A percentile compares a stretch with the other conserved stretches of the same genome.
These are phyloP conservation scores for Rhizomys pruinosus DNA, from an alignment of 2,113 vertebrate species.

Conservation along the genomic window DNA sequence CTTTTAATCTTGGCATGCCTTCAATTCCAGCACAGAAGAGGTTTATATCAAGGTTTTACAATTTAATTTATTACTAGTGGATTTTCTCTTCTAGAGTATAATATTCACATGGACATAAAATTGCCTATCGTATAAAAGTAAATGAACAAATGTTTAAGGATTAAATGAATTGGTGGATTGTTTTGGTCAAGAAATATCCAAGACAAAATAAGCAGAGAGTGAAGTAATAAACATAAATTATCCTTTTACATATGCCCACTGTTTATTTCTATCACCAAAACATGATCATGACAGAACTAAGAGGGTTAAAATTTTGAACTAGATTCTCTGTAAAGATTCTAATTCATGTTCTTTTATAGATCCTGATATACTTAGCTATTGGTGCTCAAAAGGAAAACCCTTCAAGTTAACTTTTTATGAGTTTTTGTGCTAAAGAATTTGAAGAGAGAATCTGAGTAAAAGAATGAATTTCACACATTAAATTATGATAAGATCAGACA, in stretches of 20 bases:
- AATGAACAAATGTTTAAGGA: too few species aligned
- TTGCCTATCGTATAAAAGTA: too few species aligned
- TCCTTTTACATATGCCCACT: neutral
- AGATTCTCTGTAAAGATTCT: neutral
- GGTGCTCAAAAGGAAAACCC: neutral
- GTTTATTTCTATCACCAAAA: neutral
- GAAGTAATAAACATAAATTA: neutral
- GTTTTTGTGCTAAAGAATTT: neutral
- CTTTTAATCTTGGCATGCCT: too few species aligned
- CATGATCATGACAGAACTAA: neutral
- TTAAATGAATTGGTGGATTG: too few species aligned
- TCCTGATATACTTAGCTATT: neutral
- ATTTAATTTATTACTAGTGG: too few species aligned
- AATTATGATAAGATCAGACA: neutral
- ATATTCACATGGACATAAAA: too few species aligned
- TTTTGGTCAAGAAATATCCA: too few species aligned
- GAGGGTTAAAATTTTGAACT: neutral
- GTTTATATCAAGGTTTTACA: too few species aligned
- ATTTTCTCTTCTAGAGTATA: too few species aligned
- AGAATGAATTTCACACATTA: neutral
- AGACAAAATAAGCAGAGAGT: too few species aligned
- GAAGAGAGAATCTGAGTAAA: neutral
- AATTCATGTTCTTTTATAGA: neutral
- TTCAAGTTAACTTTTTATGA: conserved; percentile 1
- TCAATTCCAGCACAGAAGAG: too few species aligned